Evolutionary conservation across 1,140 invertebrate genomes (phyloP), one percentile per base, ranked within the genome.

Genomic region (Cydia pomonella): DNA sequence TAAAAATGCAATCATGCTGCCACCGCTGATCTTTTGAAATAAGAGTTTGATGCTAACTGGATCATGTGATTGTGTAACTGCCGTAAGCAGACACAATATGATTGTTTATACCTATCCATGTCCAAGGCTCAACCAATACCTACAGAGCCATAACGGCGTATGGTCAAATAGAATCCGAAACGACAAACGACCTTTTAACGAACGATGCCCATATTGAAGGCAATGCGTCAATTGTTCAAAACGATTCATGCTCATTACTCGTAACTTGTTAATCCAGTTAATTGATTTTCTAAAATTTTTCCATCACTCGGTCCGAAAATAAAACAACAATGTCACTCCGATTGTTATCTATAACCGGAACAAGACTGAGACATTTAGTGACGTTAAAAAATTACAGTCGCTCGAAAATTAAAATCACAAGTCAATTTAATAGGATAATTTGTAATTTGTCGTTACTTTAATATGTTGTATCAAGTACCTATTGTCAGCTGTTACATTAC

Each of bases 321-420:
- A 47, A n/a, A 53, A 53, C 50, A n/a, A n/a, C 2, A 69, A 77
- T 74, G 59, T 38, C 76, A 74, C 63, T n/a, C 3, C 10, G 76
- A 74, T 74, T 33, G 73, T 73, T 74, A 74, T 77, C 76, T 64
- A 59, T 27, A 74, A 38, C 73, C 62, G 47, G 73, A 72, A 77
- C 21, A 9, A 69, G 4, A 69, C 18, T 10, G 5, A 33, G 23
- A 27, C 23, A 7, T 27, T 16, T 38, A 69, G 27, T 69, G 64
- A 69, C 64, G 64, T 69, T 33, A 69, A 33, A 69, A 69, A 69
- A 69, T 38, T n/a, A 18, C n/a, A 33, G 16, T 3, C 18, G n/a
- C 16, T 41, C 64, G 7, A 69, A 69, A 41, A 33, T 69, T n/a
- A 69, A 69, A 41, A 33, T 69, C 29, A 69, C 64, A 33, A 18